A percentile compares a stretch with the other conserved stretches of the same genome.
These are phyloP conservation scores for Cichlasoma orientale DNA, from an alignment of 2,797 vertebrate genomes.

Conservation along the genomic window DNA sequence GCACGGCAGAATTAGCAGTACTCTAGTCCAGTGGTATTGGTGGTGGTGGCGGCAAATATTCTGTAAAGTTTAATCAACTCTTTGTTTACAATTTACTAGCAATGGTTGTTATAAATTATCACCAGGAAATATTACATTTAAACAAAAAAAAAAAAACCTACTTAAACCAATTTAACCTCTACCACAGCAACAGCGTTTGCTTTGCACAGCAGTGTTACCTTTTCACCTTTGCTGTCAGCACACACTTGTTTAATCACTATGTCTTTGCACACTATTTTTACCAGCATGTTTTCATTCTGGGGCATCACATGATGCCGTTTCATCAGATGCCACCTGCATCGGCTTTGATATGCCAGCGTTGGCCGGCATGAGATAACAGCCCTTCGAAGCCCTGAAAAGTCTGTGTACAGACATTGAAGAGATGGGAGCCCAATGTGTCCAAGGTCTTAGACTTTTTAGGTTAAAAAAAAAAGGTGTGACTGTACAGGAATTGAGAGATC, in stretches of 20 bases:
- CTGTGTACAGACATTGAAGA: background rate
- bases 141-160: too few species aligned
- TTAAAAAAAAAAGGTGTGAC: background rate
- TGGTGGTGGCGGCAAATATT: too few species aligned
- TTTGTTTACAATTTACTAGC: too few species aligned
- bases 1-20: too few species aligned
- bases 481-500: background rate
- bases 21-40: too few species aligned
- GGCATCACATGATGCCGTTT: background rate
- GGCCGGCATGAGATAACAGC: background rate
- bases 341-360: accelerated
- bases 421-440: background rate
- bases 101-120: too few species aligned
- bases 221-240: background rate
- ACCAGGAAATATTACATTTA: too few species aligned
- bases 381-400: background rate
- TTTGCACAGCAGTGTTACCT: background rate
- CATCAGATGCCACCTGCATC: background rate
- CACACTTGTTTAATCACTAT: background rate
- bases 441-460: background rate
- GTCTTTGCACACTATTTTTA: background rate
- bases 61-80: too few species aligned
- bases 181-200: too few species aligned
- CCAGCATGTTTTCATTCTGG: background rate
- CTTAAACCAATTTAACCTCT: too few species aligned